Base-by-base conservation (phyloP, 2,113 vertebrate species). In the Lophotis ruficrista region DNA sequence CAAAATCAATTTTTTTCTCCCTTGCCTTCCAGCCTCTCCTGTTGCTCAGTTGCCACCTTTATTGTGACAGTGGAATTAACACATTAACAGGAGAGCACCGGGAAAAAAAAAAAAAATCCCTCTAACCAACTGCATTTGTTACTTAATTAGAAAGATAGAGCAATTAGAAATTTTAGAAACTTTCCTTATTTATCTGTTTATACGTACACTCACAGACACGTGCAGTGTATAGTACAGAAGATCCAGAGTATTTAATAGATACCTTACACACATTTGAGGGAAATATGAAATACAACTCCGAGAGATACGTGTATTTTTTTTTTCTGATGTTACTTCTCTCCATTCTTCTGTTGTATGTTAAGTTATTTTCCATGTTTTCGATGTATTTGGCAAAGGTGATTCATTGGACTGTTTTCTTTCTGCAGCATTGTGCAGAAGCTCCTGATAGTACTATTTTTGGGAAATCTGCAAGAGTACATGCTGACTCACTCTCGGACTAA, bases 171-270 rank as follows among this genome's bases (percentile, higher is more conserved):
- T 73, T 87, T 89, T 48, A 73, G 35, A 73, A 69, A 37, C 2
- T 27, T 28, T 24, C 4, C 28, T 58, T 61, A 20, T 24, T 41
- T 77, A 16, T 78, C 30, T 78, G n/a, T 60, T 77, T 66, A 58
- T 20, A 27, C 4, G 12, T 23, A 35, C 8, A 48, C 9, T 78
- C 15, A 58, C 8, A 75, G 5, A 12, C 7, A 47, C 0, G 0
- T 41, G 2, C 14, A 45, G 53, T 45, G 12, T 27, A 45, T 8
- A 38, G 10, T 10, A 56, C 8, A 45, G 28, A 69, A 72, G 7
- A 50, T 6, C 0, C 7, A 45, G 5, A 35, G 33, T 47, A 22
- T 77, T 60, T 48, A 66, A 82, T 1, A 51, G 23, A 45, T 15
- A 28, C 5, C 8, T 41, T 37, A 45, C 2, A 62, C 2, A 12